A percentile compares a stretch with the other conserved stretches of the same genome.
These are phyloP conservation scores for Okamejei kenojei DNA, from an alignment of 2,797 vertebrate species.

Conservation along the genomic window DNA sequence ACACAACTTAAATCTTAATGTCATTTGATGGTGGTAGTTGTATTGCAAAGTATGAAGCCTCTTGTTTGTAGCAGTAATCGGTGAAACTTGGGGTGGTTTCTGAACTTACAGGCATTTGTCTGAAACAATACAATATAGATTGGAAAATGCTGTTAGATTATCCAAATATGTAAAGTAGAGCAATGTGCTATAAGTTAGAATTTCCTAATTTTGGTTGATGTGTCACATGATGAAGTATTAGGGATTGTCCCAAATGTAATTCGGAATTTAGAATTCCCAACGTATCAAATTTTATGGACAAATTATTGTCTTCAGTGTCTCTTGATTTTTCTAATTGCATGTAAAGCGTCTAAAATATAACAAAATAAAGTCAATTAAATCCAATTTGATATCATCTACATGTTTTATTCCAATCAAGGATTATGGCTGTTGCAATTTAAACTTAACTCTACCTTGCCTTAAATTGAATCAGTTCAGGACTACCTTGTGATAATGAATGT, in stretches of 20 bases:
- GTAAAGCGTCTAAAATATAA: constrained; percentile 23
- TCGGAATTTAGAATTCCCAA: background rate
- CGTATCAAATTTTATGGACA: background rate
- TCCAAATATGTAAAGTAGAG: background rate
- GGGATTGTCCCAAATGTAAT: background rate
- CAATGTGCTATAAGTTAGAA: background rate
- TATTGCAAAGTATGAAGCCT: constrained; percentile 14
- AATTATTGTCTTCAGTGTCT: background rate
- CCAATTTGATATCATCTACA: constrained; percentile 24
- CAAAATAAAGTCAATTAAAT: constrained; percentile 4
- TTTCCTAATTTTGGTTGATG: background rate
- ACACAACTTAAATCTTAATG: background rate
- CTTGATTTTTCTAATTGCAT: constrained; percentile 21
- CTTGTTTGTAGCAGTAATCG: background rate
- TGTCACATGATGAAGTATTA: constrained; percentile 11
- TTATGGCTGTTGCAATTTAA: constrained; percentile 3
- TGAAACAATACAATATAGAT: background rate
- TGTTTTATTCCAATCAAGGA: constrained; percentile 1
- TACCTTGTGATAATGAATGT: background rate
- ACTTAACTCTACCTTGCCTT: background rate
- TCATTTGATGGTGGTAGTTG: background rate
- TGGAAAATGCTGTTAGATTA: constrained; percentile 15
- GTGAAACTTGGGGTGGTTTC: background rate
- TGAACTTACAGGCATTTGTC: constrained; percentile 1
- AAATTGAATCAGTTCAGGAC: background rate